These are phyloP conservation scores for Danio choprae DNA, from an alignment of 2,797 vertebrate species.

Conservation along the genomic window DNA sequence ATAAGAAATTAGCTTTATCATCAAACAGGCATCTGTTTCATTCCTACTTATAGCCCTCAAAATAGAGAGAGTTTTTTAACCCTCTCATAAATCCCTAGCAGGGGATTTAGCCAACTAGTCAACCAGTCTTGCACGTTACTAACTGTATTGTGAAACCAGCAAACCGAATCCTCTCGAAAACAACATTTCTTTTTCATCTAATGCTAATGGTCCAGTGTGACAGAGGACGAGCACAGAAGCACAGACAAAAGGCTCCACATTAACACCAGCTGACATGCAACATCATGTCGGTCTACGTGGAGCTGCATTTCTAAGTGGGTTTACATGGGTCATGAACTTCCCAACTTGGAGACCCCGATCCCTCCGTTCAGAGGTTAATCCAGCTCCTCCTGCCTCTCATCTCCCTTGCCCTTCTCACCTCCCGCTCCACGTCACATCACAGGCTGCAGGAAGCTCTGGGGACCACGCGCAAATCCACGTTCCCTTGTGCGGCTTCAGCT, in stretches of 20 bases:
- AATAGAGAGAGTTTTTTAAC: too few species aligned
- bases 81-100: too few species aligned
- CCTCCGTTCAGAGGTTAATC: conserved; percentile 56
- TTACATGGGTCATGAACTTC: conserved; percentile 58
- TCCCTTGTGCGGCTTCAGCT: conserved; percentile 37
- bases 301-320: conserved; percentile 34
- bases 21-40: too few species aligned
- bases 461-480: conserved; percentile 51
- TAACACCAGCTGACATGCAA: conserved; percentile 20
- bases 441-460: conserved; percentile 51
- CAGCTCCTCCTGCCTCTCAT: conserved; percentile 43
- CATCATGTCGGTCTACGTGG: conserved; percentile 31
- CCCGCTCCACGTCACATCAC: conserved; percentile 50
- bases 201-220: conserved; percentile 24
- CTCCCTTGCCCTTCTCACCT: conserved; percentile 35
- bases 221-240: conserved; percentile 15
- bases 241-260: conserved; percentile 39
- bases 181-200: not conserved
- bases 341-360: conserved; percentile 50
- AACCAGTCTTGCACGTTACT: too few species aligned
- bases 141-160: not conserved
- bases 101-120: too few species aligned
- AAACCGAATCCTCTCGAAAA: not conserved
- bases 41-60: too few species aligned
- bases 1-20: too few species aligned